Conservation (phyloP, 2,888 invertebrate species). For the Salticus scenicus region DNA sequence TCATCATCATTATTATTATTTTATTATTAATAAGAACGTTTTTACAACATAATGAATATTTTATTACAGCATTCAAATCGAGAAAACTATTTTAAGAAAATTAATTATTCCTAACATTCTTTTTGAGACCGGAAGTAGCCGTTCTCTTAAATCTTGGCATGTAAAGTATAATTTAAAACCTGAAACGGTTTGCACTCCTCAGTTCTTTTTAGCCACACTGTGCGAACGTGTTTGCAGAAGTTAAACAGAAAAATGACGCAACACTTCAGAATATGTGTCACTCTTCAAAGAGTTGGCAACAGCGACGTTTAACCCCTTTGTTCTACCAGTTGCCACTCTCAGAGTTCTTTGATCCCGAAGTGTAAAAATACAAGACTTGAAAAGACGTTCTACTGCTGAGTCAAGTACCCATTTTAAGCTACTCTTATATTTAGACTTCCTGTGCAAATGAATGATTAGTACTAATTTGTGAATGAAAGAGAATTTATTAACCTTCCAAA, state of each 20-base stretch:
- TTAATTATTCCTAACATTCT: too few relatives aligned
- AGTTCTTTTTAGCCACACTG: background rate
- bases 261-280: background rate
- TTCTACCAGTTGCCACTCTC: background rate
- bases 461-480: background rate
- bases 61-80: too few relatives aligned
- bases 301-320: background rate
- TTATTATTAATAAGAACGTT: too few relatives aligned
- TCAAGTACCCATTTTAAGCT: background rate
- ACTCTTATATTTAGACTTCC: background rate
- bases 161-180: too few relatives aligned
- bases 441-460: background rate
- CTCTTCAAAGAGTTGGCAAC: background rate
- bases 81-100: too few relatives aligned
- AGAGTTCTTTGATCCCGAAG: background rate
- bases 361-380: background rate
- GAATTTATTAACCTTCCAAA: too few relatives aligned
- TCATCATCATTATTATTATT: too few relatives aligned
- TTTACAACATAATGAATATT: too few relatives aligned
- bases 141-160: too few relatives aligned
- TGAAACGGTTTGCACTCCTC: too few relatives aligned
- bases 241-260: background rate
- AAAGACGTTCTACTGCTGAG: background rate
- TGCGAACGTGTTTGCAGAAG: background rate
- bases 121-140: too few relatives aligned